Conservation (phyloP, 2,888 invertebrate genomes). For the Campopleginae sp. region DNA sequence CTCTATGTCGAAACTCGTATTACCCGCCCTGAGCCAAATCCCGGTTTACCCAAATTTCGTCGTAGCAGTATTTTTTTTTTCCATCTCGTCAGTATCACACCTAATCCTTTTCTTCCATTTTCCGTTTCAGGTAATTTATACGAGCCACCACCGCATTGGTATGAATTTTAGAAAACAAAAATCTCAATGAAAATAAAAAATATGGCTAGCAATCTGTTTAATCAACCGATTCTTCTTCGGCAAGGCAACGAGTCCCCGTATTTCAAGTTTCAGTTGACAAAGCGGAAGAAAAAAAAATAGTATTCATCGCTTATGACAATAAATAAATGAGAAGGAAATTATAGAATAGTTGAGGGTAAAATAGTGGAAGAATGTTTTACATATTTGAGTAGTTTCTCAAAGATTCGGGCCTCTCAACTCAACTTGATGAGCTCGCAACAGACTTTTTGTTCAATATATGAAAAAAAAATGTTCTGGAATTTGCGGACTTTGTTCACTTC, state of each 20-base stretch:
- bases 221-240: too few species aligned
- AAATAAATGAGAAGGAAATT: not conserved
- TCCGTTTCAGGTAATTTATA: constrained; percentile 3
- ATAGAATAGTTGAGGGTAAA: not conserved
- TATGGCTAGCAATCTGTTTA: too few species aligned
- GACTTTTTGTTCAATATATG: constrained; percentile 32
- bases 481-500: constrained; percentile 8
- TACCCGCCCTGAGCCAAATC: not conserved
- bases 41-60: not conserved
- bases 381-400: not conserved
- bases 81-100: not conserved
- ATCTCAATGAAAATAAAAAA: not conserved
- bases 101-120: not conserved
- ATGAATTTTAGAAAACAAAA: not conserved
- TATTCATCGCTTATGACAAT: too few species aligned
- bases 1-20: constrained; percentile 16
- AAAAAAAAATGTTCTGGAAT: not conserved
- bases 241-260: too few species aligned
- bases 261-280: too few species aligned
- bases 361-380: not conserved
- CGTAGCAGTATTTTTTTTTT: not conserved
- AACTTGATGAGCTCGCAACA: not conserved
- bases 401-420: not conserved
- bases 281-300: too few species aligned
- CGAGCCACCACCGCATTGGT: not conserved